These are phyloP conservation scores for Diadophis punctatus DNA, from an alignment of 2,113 vertebrate species.

Conservation along the genomic window DNA sequence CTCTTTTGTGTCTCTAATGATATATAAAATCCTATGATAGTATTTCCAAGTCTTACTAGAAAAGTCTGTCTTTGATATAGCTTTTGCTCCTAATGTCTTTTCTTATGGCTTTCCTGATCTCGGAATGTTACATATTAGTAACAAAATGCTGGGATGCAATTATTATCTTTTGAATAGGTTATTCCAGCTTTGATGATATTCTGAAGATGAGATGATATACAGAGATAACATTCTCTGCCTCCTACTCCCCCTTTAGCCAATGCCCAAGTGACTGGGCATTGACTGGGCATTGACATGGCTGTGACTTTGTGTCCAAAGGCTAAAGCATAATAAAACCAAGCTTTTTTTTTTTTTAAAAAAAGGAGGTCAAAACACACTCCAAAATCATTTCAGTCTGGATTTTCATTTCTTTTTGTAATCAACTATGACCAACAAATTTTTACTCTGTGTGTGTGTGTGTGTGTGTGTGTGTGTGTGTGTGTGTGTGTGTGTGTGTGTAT, in stretches of 20 bases:
- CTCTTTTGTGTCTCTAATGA: slow-evolving; percentile 15
- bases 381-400: background rate
- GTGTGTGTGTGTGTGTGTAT: background rate
- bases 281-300: too few species aligned
- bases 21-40: slow-evolving; percentile 45
- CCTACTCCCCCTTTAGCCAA: background rate
- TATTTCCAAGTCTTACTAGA: slow-evolving; percentile 42
- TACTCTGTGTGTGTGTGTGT: too few species aligned
- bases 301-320: background rate
- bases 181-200: background rate
- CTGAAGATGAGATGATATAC: background rate
- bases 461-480: too few species aligned
- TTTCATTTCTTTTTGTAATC: background rate
- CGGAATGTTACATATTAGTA: background rate
- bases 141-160: background rate
- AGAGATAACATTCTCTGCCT: background rate
- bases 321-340: background rate
- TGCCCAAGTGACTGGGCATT: too few species aligned
- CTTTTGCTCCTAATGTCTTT: slow-evolving; percentile 29
- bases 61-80: slow-evolving; percentile 28
- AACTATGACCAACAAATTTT: background rate
- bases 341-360: background rate
- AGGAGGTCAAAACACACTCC: background rate
- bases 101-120: slow-evolving; percentile 13
- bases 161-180: background rate